Evolutionary conservation across 2,113 vertebrate species (phyloP).

Genomic region (Pavo muticus): DNA sequence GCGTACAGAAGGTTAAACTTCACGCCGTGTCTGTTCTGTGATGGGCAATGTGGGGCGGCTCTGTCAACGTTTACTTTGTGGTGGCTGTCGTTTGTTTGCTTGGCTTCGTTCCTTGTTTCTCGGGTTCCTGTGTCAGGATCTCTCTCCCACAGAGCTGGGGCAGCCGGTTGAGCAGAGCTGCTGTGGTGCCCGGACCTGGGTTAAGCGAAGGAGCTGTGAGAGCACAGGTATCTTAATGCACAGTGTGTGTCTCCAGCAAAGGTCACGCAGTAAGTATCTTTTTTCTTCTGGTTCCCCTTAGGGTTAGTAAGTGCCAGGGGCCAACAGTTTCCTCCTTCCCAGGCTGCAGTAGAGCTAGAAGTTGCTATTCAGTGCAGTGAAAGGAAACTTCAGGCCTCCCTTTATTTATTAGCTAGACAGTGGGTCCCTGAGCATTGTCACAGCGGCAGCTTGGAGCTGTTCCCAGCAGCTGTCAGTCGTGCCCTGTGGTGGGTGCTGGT

Average conservation of each 20-base stretch:
- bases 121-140: background rate
- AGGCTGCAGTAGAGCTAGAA: background rate
- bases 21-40: background rate
- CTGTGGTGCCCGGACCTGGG: background rate
- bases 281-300: too few species aligned
- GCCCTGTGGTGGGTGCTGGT: rapidly evolving
- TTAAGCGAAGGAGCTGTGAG: background rate
- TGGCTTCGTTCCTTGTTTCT: background rate
- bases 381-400: background rate
- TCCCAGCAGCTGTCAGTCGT: background rate
- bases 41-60: background rate
- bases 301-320: background rate
- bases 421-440: background rate
- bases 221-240: background rate
- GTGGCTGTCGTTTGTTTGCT: background rate
- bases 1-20: background rate
- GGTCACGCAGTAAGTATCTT: background rate
- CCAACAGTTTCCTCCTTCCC: background rate
- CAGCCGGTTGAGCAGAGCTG: too few species aligned
- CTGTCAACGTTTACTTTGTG: background rate
- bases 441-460: background rate
- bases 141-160: background rate
- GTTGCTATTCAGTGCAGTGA: background rate
- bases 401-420: background rate
- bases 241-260: background rate